Conservation (phyloP, 2,797 vertebrate genomes). For the Buceros bicornis region DNA sequence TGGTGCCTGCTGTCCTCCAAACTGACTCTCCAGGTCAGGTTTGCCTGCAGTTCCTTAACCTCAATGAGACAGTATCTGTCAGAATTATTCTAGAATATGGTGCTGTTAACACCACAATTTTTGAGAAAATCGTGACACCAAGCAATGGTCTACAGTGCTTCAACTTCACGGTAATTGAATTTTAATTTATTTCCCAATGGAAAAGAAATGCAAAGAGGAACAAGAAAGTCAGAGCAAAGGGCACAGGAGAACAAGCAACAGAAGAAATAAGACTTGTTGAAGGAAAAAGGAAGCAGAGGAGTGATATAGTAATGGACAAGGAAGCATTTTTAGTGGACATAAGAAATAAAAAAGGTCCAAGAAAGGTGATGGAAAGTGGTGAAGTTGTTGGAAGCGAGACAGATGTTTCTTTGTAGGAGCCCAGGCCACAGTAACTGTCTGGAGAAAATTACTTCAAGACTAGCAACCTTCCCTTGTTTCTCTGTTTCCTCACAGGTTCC, state of each 20-base stretch:
- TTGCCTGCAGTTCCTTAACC: constrained; percentile 76
- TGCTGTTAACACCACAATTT: constrained; percentile 65
- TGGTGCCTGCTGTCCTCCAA: constrained; percentile 74
- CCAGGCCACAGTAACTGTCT: background rate
- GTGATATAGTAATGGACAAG: background rate
- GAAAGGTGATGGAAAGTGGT: background rate
- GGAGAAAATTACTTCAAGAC: background rate
- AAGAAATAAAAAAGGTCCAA: background rate
- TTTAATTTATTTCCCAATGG: background rate
- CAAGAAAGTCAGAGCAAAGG: background rate
- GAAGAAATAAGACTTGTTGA: background rate
- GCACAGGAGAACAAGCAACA: background rate
- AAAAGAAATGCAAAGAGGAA: background rate
- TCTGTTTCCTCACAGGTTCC: constrained; percentile 36
- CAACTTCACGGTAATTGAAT: constrained; percentile 66
- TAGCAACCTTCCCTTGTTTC: background rate
- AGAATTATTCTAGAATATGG: constrained; percentile 67
- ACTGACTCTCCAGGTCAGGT: constrained; percentile 55
- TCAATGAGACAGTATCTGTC: constrained; percentile 50
- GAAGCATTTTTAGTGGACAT: background rate
- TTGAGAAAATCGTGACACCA: constrained; percentile 38
- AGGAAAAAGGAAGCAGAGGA: background rate
- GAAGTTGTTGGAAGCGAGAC: background rate
- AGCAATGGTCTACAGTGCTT: constrained; percentile 64
- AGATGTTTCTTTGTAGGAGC: background rate